Base-by-base conservation (phyloP, 2,888 invertebrate species). In the Labia minor region DNA sequence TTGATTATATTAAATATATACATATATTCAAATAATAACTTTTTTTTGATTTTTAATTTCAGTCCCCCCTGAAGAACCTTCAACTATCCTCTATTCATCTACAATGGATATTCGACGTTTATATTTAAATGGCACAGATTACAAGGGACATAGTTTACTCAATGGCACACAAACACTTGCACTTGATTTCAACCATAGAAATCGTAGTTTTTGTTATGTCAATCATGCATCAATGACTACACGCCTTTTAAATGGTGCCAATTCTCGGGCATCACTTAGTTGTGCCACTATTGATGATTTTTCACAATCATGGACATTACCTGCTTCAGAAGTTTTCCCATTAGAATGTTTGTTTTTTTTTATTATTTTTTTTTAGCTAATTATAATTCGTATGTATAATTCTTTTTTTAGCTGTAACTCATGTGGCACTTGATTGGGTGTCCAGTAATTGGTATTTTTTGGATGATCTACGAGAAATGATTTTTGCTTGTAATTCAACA, bases 381-480 rank as follows among this genome's bases (percentile, higher is more conserved):
- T 67, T 20, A 20, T 65, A 11, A 21, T 66, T 70, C 67, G 65
- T 69, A 61, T 64, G 65, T 37, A 61, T 66, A n/a, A n/a, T 68
- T 71, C 64, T 68, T 69, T 67, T 72, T 75, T 69, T 77, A 88
- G 89, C 85, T 71, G 86, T 92, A 70, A 85, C 85, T 71, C 87
- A 88, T 75, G 81, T 93, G 73, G 86, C 87, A 4, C 77, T 87
- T 71, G 94, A 95, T 79, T 95, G 94, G 94, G 79, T 92, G 67
- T 85, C 89, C 16, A 85, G 85, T 72, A 92, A 92, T 80, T 92
- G 92, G 91, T 95, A 92, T 80, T 83, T 92, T 75, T 80, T 87
- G 73, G 90, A 89, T 78, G 84, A 82, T 73, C 80, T 79, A 66
- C 82, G 85, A 70, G 86, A 85, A 74, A 82, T 85, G 76, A 83